phyloP scores from a whole-genome alignment of 2,113 vertebrate genomes.

The Toxotes jaculatrix region DNA sequence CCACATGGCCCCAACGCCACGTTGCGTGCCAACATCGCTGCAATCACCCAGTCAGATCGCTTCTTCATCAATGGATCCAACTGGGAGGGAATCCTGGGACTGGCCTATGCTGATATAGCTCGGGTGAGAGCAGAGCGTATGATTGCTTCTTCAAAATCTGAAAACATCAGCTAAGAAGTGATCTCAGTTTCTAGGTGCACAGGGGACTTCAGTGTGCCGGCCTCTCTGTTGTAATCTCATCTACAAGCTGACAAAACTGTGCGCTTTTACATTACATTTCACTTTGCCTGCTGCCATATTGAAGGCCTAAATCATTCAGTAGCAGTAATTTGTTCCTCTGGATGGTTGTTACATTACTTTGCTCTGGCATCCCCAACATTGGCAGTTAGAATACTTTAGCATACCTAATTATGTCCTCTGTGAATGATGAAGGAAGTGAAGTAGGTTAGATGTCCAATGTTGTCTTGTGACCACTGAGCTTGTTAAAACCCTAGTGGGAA shows the following conservation, averaged over 20 bases:
- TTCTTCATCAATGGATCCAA: conserved; percentile 99
- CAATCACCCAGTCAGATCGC: conserved; percentile 96
- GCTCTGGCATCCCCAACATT: not conserved
- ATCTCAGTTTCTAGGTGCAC: not conserved
- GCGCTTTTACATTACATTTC: not conserved
- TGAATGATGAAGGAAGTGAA: not conserved
- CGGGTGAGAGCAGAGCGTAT: conserved; percentile 82
- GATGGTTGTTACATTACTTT: not conserved
- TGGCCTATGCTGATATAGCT: conserved; percentile 96
- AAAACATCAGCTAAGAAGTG: not conserved
- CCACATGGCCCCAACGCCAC: conserved; percentile 95
- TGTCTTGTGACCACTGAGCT: not conserved
- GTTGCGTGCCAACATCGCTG: conserved; percentile 95
- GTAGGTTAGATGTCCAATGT: not conserved
- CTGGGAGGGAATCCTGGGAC: conserved; percentile 98
- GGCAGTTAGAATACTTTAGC: not conserved
- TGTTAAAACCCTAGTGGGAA: not conserved
- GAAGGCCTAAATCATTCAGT: too few relatives aligned
- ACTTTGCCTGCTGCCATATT: too few relatives aligned
- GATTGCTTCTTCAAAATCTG: rapidly evolving
- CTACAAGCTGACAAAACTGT: not conserved
- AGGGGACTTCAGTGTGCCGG: too few relatives aligned
- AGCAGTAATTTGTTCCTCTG: not conserved
- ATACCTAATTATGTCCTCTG: not conserved
- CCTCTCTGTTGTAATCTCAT: too few relatives aligned